Percentiles rank a stretch among this genome's conserved stretches.
phyloP scores from a whole-genome alignment of 1,140 invertebrate species.

The Tetraneura akinire region DNA sequence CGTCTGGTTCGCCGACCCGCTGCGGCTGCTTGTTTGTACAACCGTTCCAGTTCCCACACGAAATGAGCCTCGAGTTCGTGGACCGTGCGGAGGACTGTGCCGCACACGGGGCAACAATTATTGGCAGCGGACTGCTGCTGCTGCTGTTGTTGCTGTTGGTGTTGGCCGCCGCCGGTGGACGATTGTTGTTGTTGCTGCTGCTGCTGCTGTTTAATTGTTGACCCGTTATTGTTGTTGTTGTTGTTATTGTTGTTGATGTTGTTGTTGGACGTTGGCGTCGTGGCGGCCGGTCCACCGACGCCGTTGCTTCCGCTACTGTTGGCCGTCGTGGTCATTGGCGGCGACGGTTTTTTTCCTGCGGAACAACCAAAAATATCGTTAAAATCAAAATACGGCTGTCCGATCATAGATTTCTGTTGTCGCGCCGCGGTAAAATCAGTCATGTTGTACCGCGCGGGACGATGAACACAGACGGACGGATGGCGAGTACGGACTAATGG shows the following conservation, averaged over 20 bases:
- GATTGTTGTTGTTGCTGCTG: constrained; percentile 16
- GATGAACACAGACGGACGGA: neutral
- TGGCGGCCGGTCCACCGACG: neutral
- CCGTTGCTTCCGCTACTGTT: neutral
- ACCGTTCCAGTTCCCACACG: constrained; percentile 72
- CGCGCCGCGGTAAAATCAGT: constrained; percentile 17
- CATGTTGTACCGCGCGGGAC: neutral
- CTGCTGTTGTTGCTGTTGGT: neutral
- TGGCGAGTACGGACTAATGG: neutral
- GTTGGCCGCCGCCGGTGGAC: neutral
- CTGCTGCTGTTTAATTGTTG: neutral
- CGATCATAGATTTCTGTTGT: neutral
- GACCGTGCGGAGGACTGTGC: constrained; percentile 71
- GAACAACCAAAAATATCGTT: constrained; percentile 43
- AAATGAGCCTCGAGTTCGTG: constrained; percentile 77
- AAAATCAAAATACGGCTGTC: constrained; percentile 44
- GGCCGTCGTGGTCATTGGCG: neutral
- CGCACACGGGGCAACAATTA: constrained; percentile 81
- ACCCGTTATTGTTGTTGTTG: constrained; percentile 18
- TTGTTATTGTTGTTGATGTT: constrained; percentile 15
- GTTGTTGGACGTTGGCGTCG: neutral
- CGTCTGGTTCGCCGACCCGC: constrained; percentile 53
- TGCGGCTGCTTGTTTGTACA: constrained; percentile 62
- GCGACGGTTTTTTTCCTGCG: constrained; percentile 12
- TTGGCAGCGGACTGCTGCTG: constrained; percentile 54